phyloP scores from a whole-genome alignment of 2,113 vertebrate species.

The Natator depressus region DNA sequence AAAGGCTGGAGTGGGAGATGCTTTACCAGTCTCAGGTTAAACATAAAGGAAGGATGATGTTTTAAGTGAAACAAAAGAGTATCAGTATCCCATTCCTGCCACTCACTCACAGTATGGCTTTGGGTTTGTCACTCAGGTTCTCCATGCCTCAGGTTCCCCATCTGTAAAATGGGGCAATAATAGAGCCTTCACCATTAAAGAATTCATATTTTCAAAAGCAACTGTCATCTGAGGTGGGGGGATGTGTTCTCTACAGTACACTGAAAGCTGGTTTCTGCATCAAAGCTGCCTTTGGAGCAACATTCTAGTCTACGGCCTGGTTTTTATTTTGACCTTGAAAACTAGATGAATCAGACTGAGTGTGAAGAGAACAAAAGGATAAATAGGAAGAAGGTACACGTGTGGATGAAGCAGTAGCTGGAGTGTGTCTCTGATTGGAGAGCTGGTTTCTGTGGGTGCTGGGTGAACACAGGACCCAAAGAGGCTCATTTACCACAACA shows the following conservation, averaged over 20 bases:
- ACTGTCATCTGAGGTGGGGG: neutral
- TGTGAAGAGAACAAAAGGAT: neutral
- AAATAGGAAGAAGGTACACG: neutral
- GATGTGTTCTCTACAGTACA: rapidly evolving
- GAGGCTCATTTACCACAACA: neutral
- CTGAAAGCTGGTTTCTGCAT: neutral
- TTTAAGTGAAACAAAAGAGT: neutral
- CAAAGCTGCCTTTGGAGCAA: neutral
- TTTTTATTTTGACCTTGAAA: neutral
- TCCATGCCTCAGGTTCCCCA: neutral
- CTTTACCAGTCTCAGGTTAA: neutral
- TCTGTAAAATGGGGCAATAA: neutral
- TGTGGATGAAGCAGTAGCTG: neutral
- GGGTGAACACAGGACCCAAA: neutral
- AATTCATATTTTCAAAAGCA: neutral
- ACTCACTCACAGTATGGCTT: neutral
- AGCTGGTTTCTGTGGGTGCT: neutral
- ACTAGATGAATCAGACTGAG: neutral
- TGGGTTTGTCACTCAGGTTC: neutral
- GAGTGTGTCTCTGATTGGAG: rapidly evolving
- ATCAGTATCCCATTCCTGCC: rapidly evolving
- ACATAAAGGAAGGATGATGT: neutral
- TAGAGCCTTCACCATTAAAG: rapidly evolving
- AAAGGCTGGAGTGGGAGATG: neutral
- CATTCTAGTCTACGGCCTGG: neutral